These are phyloP conservation scores for Sclerodermus sp. DNA, from an alignment of 2,888 invertebrate genomes.

Conservation along the genomic window DNA sequence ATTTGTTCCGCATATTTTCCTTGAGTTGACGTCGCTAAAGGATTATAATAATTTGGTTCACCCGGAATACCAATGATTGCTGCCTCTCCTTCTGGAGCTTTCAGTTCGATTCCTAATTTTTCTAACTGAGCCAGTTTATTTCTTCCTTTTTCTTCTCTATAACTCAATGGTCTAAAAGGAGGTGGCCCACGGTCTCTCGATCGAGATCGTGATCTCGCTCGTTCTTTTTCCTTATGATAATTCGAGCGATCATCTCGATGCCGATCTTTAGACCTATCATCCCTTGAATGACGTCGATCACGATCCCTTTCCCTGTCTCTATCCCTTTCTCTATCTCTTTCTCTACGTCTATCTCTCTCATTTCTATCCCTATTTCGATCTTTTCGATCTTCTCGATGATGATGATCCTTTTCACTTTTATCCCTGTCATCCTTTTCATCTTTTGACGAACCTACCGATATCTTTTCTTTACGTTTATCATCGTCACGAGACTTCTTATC, in stretches of 20 bases:
- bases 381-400: slow-evolving; percentile 46
- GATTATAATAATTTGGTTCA: slow-evolving; percentile 73
- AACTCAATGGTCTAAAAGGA: slow-evolving; percentile 43
- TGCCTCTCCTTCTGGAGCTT: slow-evolving; percentile 44
- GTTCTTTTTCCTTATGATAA: slow-evolving; percentile 52
- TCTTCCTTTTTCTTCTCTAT: slow-evolving; percentile 56
- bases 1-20: slow-evolving; percentile 80
- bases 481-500: slow-evolving; percentile 43
- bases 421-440: slow-evolving; percentile 44
- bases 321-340: slow-evolving; percentile 30
- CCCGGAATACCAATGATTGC: slow-evolving; percentile 24
- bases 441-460: slow-evolving; percentile 30
- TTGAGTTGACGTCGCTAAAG: slow-evolving; percentile 70
- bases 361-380: slow-evolving; percentile 46
- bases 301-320: slow-evolving; percentile 38
- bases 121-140: slow-evolving; percentile 59
- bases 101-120: slow-evolving; percentile 58
- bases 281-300: slow-evolving; percentile 46
- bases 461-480: slow-evolving; percentile 42
- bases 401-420: slow-evolving; percentile 42
- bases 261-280: slow-evolving; percentile 49
- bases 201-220: slow-evolving; percentile 46
- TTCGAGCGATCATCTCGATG: slow-evolving; percentile 45
- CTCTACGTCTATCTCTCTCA: slow-evolving; percentile 45
- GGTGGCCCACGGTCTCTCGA: slow-evolving; percentile 45